Evolutionary conservation across 2,888 invertebrate genomes (phyloP).

Genomic region (Thumatha senex): DNA sequence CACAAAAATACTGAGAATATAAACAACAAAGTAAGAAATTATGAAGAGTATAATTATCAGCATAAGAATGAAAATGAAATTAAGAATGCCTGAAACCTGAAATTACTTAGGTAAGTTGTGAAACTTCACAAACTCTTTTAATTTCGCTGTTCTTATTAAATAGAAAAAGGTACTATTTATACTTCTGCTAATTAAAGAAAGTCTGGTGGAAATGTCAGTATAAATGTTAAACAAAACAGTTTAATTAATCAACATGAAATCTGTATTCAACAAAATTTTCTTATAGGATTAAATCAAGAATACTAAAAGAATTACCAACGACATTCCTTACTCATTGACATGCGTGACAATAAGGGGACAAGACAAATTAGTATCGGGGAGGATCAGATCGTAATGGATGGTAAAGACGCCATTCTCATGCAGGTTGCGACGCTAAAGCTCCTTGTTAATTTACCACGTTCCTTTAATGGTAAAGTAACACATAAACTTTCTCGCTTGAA

Average conservation of each 20-base stretch:
- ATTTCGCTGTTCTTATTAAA: no score
- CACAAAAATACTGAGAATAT: no score
- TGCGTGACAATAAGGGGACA: slow-evolving; percentile 52
- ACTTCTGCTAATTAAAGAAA: no score
- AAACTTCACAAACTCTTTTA: no score
- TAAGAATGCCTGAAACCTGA: no score
- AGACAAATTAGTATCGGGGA: slow-evolving; percentile 48
- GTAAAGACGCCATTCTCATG: slow-evolving; percentile 64
- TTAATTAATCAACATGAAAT: slow-evolving; percentile 12
- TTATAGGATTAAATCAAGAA: slow-evolving; percentile 22
- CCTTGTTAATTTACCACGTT: slow-evolving; percentile 74
- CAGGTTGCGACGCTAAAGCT: slow-evolving; percentile 59
- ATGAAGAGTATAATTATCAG: no score
- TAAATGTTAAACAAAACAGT: background rate
- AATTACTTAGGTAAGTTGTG: no score
- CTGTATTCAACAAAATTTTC: slow-evolving; percentile 25
- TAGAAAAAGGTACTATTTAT: no score
- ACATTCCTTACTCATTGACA: slow-evolving; percentile 43
- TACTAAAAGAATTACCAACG: slow-evolving; percentile 26
- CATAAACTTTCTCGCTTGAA: slow-evolving; percentile 62
- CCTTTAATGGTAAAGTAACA: slow-evolving; percentile 75
- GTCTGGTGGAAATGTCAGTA: no score
- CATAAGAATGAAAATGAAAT: no score
- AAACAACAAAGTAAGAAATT: no score
- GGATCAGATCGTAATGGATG: slow-evolving; percentile 50